Conservation (phyloP, 2,113 vertebrate genomes). For the Corythaeola cristata region DNA sequence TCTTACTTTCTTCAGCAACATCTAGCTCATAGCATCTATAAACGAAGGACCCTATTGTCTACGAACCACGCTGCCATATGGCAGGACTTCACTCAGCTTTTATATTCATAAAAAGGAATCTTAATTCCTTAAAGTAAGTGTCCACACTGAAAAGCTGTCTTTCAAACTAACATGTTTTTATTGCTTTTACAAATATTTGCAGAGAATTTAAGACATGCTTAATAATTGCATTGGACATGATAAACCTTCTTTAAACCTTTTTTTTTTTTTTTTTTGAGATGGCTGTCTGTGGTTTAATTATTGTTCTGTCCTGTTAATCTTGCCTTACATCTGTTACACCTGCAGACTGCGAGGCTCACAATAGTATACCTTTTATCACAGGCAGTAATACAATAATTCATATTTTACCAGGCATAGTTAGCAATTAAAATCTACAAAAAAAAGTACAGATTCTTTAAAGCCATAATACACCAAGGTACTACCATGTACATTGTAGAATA, state of each 20-base stretch:
- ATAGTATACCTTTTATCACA: slow-evolving; percentile 67
- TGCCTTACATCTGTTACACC: slow-evolving; percentile 75
- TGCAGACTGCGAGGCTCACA: slow-evolving; percentile 64
- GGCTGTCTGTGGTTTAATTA: slow-evolving; percentile 74
- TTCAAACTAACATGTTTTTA: slow-evolving; percentile 64
- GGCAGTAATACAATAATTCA: slow-evolving; percentile 72
- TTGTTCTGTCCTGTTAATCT: slow-evolving; percentile 75
- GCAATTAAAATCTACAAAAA: slow-evolving; percentile 71
- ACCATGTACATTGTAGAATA: slow-evolving; percentile 21
- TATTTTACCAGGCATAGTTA: slow-evolving; percentile 70
- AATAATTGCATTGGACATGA: slow-evolving; percentile 60
- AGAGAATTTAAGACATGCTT: slow-evolving; percentile 66
- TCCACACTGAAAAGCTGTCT: slow-evolving; percentile 57
- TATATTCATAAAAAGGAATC: slow-evolving; percentile 60
- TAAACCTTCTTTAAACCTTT: slow-evolving; percentile 47
- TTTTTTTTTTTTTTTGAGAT: slow-evolving; percentile 53
- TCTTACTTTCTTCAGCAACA: background rate
- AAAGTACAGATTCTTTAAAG: slow-evolving; percentile 52
- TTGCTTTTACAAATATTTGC: slow-evolving; percentile 71
- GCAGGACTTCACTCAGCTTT: slow-evolving; percentile 68
- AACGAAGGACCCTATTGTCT: slow-evolving; percentile 47
- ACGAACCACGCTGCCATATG: slow-evolving; percentile 58
- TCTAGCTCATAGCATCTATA: slow-evolving; percentile 50
- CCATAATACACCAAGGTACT: slow-evolving; percentile 51
- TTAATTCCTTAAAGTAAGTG: slow-evolving; percentile 55